Percentiles rank a stretch among this genome's conserved stretches.
Conservation (phyloP, 37 sponge, comb jelly and placozoan genomes). For the Diacarnus erythraeanus region DNA sequence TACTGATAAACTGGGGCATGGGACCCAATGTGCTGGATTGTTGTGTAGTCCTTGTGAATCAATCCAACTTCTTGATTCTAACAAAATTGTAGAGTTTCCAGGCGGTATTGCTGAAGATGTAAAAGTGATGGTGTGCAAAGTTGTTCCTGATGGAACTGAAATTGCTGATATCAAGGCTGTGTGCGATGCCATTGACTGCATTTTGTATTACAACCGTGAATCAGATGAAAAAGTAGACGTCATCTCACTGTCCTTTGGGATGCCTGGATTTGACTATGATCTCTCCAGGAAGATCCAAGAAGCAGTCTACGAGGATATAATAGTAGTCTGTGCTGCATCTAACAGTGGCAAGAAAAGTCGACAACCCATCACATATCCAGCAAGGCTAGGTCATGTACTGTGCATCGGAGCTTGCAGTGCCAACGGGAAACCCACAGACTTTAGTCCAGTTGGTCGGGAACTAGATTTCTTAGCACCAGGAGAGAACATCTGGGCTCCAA, state of each 20-base stretch:
- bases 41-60: conserved; percentile 15
- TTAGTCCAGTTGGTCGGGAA: conserved; percentile 62
- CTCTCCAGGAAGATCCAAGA: conserved; percentile 38
- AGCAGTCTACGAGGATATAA: conserved; percentile 9
- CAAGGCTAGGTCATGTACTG: conserved; percentile 58
- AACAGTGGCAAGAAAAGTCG: conserved; percentile 1
- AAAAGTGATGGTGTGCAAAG: conserved; percentile 55
- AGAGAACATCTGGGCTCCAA: conserved; percentile 45
- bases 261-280: conserved; percentile 19
- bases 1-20: conserved; percentile 49
- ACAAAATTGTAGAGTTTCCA: conserved; percentile 18
- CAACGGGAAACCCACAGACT: conserved; percentile 54
- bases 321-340: conserved; percentile 19
- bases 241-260: conserved; percentile 49
- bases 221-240: conserved; percentile 31
- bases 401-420: conserved; percentile 57
- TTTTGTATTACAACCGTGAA: conserved; percentile 23
- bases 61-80: background rate
- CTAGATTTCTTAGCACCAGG: conserved; percentile 62
- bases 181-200: conserved; percentile 31
- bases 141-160: conserved; percentile 15
- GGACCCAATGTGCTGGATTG: conserved; percentile 56
- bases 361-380: conserved; percentile 22
- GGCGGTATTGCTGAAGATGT: conserved; percentile 57
- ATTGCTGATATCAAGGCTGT: conserved; percentile 32